These are phyloP conservation scores for Parasteatoda lunata DNA, from an alignment of 2,888 invertebrate genomes.

Conservation along the genomic window DNA sequence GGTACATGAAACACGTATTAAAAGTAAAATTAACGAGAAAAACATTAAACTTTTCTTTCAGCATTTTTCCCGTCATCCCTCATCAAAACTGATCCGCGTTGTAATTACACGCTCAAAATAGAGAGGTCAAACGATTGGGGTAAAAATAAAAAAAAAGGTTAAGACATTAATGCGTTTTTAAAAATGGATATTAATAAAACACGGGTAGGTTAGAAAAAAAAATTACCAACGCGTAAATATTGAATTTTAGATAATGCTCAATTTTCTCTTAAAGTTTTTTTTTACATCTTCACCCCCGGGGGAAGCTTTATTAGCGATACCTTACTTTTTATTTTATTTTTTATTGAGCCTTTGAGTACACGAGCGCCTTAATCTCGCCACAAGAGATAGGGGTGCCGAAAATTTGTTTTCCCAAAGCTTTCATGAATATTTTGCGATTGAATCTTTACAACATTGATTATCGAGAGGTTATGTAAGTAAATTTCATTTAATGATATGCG, in stretches of 20 bases:
- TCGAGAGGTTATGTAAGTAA: constrained; percentile 58
- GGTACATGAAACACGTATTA: no score
- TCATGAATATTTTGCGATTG: constrained; percentile 19
- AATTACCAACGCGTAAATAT: constrained; percentile 54
- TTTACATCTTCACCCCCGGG: constrained; percentile 21
- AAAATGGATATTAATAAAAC: constrained; percentile 1
- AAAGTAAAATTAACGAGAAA: neutral
- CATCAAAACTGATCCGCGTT: constrained; percentile 41
- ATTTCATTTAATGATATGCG: constrained; percentile 62
- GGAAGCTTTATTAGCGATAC: constrained; percentile 40
- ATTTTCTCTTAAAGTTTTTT: constrained; percentile 7
- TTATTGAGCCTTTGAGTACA: neutral
- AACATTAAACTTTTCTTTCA: neutral
- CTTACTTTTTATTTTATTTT: neutral
- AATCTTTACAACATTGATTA: constrained; percentile 42
- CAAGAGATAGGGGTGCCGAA: neutral
- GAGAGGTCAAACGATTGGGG: constrained; percentile 45
- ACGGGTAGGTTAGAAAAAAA: constrained; percentile 18
- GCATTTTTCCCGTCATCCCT: neutral
- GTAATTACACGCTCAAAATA: constrained; percentile 29
- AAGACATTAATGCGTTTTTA: constrained; percentile 53
- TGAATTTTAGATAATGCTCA: constrained; percentile 61
- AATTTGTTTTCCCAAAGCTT: constrained; percentile 20
- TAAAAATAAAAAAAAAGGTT: constrained; percentile 11
- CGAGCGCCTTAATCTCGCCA: constrained; percentile 61